Evolutionary conservation across 2,888 invertebrate species (phyloP), one percentile per base, ranked within the genome.

Genomic region (Reticulitermes lucifugus): DNA sequence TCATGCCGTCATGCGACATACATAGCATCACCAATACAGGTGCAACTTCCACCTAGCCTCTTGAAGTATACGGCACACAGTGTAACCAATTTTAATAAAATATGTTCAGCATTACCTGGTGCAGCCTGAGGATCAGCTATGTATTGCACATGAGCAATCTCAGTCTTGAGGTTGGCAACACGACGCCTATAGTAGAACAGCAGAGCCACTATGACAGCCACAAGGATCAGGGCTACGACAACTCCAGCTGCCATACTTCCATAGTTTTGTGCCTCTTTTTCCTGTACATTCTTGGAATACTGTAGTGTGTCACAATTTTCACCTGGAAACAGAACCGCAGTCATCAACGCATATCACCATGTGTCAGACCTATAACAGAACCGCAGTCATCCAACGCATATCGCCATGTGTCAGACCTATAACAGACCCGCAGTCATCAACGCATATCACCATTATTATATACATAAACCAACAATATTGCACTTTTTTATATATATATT

Each of bases 61-160:
- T 51, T 7, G 51, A 1, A 51, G 14, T 12, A 51, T 51, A 51
- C 5, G 1, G 9, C 14, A 55, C 5, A 55, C 55, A 55, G 55
- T 9, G 18, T 5, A 9, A 55, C 18, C 18, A 55, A 18, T 18
- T 55, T 55, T 55, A 5, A 18, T 14, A 12, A 7, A 55, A n/a
- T 65, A 65, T 65, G 65, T 65, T n/a, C 25, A 25, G 3, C n/a
- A n/a, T 82, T 41, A 94, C 94, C 94, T 87, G 94, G 93, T 86
- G 94, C 92, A 81, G 92, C 91, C 88, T 92, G 93, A 0, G 97
- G 96, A 89, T 97, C 96, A 9, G 96, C 96, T 51, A 95, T 96
- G 89, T 97, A 98, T 89, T 97, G 96, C 43, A 96, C 97, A 89
- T 97, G 96, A 4, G 96, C 96, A 84, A 97, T 96, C 91, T 97